Conservation (phyloP, 2,797 vertebrate genomes). For the Loriculus beryllinus region DNA sequence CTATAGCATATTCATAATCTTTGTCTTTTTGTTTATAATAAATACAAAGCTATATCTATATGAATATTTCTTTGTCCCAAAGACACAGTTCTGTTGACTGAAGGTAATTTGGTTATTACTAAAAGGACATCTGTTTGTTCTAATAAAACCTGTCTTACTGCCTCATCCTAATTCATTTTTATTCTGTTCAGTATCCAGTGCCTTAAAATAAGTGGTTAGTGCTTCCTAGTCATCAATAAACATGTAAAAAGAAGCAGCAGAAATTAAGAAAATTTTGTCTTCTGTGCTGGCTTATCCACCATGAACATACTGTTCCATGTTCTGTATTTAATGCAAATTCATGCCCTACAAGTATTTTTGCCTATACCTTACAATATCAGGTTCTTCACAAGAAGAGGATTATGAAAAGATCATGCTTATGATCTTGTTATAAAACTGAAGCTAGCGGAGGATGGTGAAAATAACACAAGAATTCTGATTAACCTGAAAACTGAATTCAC, state of each 20-base stretch:
- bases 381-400: background rate
- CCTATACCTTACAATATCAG: background rate
- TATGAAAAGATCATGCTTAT: background rate
- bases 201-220: background rate
- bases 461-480: background rate
- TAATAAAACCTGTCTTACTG: background rate
- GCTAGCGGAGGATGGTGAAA: background rate
- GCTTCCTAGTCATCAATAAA: background rate
- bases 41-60: background rate
- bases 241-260: background rate
- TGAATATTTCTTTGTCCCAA: background rate
- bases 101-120: background rate
- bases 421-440: background rate
- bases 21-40: background rate
- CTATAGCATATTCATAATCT: background rate
- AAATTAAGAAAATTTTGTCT: background rate
- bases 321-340: background rate
- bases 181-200: background rate
- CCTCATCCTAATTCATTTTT: background rate
- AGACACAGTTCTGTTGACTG: background rate
- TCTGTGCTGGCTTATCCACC: background rate
- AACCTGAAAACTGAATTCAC: background rate
- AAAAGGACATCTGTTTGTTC: background rate
- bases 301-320: background rate
- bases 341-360: background rate